A percentile compares a stretch with the other conserved stretches of the same genome.
These are phyloP conservation scores for Tetraneura akinire DNA, from an alignment of 1,140 invertebrate genomes.

Conservation along the genomic window DNA sequence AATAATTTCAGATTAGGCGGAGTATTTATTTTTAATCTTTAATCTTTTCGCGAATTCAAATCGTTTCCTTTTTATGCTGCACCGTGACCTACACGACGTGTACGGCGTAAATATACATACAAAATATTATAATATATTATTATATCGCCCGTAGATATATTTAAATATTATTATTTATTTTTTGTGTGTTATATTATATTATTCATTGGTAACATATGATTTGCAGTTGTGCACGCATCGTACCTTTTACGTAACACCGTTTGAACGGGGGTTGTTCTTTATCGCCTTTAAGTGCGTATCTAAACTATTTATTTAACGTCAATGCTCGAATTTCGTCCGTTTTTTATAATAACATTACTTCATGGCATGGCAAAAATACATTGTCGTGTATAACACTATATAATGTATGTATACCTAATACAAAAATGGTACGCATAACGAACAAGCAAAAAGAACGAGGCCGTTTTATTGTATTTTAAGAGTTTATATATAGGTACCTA, in stretches of 20 bases:
- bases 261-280: slow-evolving; percentile 7
- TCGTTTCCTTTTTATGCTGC: too few relatives aligned
- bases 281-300: slow-evolving; percentile 2
- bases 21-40: too few relatives aligned
- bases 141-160: too few relatives aligned
- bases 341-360: too few relatives aligned
- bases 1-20: too few relatives aligned
- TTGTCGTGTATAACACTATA: slow-evolving; percentile 1
- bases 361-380: slow-evolving; percentile 23
- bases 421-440: too few relatives aligned
- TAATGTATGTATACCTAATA: slow-evolving; percentile 13
- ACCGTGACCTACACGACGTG: background rate
- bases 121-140: too few relatives aligned
- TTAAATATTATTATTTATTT: too few relatives aligned
- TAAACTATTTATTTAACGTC: slow-evolving; percentile 28
- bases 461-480: background rate
- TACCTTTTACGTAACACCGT: too few relatives aligned
- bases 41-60: too few relatives aligned
- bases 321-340: slow-evolving; percentile 28
- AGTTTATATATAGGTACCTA: slow-evolving; percentile 14
- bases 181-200: too few relatives aligned
- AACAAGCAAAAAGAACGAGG: background rate
- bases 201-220: background rate
- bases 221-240: background rate
- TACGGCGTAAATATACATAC: too few relatives aligned